Conservation (phyloP, 2,888 invertebrate genomes). For the Zygaena filipendulae region DNA sequence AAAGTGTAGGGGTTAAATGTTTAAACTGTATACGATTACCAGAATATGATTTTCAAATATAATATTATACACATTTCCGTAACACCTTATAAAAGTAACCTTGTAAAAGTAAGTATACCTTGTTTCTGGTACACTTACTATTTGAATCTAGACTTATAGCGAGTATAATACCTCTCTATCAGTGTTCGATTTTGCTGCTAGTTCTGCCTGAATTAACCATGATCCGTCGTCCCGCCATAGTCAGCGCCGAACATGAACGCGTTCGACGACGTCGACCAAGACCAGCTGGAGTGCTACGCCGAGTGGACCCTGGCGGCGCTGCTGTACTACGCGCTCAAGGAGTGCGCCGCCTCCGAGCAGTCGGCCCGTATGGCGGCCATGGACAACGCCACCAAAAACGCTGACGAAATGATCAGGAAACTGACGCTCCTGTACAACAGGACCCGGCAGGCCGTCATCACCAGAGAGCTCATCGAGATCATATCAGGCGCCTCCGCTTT, state of each 20-base stretch:
- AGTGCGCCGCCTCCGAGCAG: constrained; percentile 80
- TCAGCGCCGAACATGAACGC: constrained; percentile 71
- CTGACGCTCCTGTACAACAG: constrained; percentile 79
- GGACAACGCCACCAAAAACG: constrained; percentile 86
- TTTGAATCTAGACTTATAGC: too few relatives aligned
- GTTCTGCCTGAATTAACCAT: too few relatives aligned
- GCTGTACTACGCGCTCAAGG: constrained; percentile 79
- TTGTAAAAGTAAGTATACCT: too few relatives aligned
- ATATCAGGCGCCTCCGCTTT: constrained; percentile 89
- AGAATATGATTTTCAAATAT: too few relatives aligned
- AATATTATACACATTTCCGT: too few relatives aligned
- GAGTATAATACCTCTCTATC: too few relatives aligned
- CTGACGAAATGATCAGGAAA: constrained; percentile 82
- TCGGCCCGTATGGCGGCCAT: constrained; percentile 86
- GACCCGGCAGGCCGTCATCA: constrained; percentile 86
- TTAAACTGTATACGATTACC: too few relatives aligned
- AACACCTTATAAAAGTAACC: too few relatives aligned
- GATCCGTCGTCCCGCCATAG: too few relatives aligned
- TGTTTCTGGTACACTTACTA: too few relatives aligned
- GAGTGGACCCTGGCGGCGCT: constrained; percentile 80
- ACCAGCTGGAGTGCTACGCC: constrained; percentile 73
- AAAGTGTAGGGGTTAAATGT: too few relatives aligned
- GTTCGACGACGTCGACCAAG: constrained; percentile 78
- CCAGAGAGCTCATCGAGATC: constrained; percentile 89
- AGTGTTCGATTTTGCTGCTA: too few relatives aligned